phyloP scores from a whole-genome alignment of 2,797 vertebrate genomes.

The Thripadectes ignobilis region DNA sequence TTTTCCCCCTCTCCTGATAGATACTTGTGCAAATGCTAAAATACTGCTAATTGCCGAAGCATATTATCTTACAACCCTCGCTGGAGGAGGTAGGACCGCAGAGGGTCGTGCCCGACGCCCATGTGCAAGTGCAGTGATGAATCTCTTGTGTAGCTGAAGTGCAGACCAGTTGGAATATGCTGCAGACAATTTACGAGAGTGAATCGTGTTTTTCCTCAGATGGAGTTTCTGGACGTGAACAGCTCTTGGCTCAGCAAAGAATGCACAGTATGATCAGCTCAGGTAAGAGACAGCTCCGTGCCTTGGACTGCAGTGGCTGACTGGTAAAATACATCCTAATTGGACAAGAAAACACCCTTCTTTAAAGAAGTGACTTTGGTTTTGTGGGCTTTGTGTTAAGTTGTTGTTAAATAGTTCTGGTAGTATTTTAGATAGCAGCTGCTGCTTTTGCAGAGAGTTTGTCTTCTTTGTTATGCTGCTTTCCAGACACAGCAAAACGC shows the following conservation, averaged over 20 bases:
- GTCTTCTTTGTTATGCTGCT: conserved; percentile 7
- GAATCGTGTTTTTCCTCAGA: conserved; percentile 98
- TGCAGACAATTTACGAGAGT: conserved; percentile 99
- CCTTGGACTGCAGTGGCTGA: background rate
- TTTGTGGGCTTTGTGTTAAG: background rate
- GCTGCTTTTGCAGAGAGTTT: background rate
- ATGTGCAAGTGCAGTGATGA: conserved; percentile 77
- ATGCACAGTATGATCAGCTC: conserved; percentile 98
- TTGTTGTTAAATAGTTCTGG: background rate
- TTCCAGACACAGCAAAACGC: background rate
- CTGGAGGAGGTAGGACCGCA: conserved; percentile 75
- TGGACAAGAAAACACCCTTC: background rate
- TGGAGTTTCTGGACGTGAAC: conserved; percentile 88
- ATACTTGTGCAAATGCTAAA: conserved; percentile 32
- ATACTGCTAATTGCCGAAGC: conserved; percentile 63
- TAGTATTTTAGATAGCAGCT: background rate
- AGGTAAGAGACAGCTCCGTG: conserved; percentile 84
- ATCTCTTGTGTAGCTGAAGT: conserved; percentile 86
- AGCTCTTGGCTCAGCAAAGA: conserved; percentile 85
- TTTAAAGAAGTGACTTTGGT: background rate
- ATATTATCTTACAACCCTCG: conserved; percentile 45
- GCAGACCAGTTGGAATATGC: conserved; percentile 94
- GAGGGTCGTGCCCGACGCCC: conserved; percentile 67
- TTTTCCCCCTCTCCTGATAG: background rate
- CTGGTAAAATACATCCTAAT: background rate